Percentiles rank a stretch among this genome's conserved stretches.
Evolutionary conservation across 2,888 invertebrate species (phyloP).

Genomic region (Agonum fuliginosum): DNA sequence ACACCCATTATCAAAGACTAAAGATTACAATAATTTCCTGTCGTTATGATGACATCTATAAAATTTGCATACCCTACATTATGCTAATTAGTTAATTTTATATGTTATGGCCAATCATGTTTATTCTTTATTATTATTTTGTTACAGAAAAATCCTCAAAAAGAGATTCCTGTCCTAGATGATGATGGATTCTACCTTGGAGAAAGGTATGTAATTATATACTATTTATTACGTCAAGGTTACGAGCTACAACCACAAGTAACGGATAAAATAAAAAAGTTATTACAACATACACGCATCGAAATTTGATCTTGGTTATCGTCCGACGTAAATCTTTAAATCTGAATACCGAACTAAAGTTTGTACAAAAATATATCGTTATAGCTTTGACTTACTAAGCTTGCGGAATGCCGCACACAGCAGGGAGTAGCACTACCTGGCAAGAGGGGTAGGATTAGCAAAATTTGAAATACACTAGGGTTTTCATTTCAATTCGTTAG

Average conservation of each 20-base stretch:
- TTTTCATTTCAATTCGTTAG: no score
- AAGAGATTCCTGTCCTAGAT: conserved; percentile 85
- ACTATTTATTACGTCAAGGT: conserved; percentile 20
- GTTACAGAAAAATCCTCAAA: conserved; percentile 84
- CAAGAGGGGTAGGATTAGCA: no score
- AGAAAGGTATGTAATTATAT: conserved; percentile 76
- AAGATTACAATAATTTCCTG: no score
- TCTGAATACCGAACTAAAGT: no score
- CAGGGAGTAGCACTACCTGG: no score
- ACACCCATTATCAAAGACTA: neutral
- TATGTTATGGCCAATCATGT: neutral
- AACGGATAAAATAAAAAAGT: conserved; percentile 9
- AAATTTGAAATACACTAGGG: no score
- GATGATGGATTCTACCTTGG: conserved; percentile 86
- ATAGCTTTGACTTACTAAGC: no score
- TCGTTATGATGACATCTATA: no score
- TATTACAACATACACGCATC: neutral
- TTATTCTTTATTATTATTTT: conserved; percentile 63
- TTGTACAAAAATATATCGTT: no score
- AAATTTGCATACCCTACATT: no score
- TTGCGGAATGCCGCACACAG: no score
- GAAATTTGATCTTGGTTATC: conserved; percentile 17
- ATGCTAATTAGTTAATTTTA: neutral
- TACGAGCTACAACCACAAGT: conserved; percentile 1
- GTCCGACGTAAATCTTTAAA: neutral